A percentile compares a stretch with the other conserved stretches of the same genome.
Evolutionary conservation across 2,113 vertebrate genomes (phyloP).

Genomic region (Neolamprologus devosi): DNA sequence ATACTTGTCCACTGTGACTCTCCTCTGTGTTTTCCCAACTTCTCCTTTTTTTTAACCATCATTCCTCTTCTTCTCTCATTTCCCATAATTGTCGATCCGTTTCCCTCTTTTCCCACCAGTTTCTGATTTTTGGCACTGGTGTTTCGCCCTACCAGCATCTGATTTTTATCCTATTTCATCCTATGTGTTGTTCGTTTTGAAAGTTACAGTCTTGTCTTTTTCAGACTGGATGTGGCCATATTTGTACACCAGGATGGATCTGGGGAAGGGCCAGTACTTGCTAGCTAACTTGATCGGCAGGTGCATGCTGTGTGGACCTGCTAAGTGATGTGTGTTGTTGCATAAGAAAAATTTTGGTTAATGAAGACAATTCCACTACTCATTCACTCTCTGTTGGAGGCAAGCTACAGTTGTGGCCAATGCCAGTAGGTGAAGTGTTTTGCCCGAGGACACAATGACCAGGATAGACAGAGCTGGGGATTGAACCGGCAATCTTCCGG

Average conservation of each 20-base stretch:
- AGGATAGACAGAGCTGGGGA: neutral
- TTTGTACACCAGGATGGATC: neutral
- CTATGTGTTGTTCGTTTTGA: neutral
- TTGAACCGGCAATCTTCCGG: fast-evolving
- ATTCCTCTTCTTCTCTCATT: slow-evolving; percentile 31
- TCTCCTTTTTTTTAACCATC: neutral
- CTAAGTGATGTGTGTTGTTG: neutral
- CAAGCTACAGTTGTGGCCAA: neutral
- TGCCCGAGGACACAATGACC: neutral
- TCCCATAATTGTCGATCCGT: slow-evolving; percentile 14
- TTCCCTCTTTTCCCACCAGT: neutral
- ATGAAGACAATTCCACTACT: neutral
- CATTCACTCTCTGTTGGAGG: neutral
- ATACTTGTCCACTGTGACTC: slow-evolving; percentile 2
- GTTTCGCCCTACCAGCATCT: neutral
- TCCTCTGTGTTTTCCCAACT: slow-evolving; percentile 4
- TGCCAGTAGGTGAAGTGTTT: neutral
- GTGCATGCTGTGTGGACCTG: neutral
- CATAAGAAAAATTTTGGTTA: fast-evolving
- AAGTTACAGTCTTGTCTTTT: neutral
- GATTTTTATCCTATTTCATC: neutral
- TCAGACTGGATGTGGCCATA: neutral
- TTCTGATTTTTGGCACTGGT: neutral
- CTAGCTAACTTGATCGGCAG: neutral
- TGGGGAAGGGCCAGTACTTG: neutral